These are phyloP conservation scores for Hypomecis punctinalis DNA, from an alignment of 2,888 invertebrate species.

Conservation along the genomic window DNA sequence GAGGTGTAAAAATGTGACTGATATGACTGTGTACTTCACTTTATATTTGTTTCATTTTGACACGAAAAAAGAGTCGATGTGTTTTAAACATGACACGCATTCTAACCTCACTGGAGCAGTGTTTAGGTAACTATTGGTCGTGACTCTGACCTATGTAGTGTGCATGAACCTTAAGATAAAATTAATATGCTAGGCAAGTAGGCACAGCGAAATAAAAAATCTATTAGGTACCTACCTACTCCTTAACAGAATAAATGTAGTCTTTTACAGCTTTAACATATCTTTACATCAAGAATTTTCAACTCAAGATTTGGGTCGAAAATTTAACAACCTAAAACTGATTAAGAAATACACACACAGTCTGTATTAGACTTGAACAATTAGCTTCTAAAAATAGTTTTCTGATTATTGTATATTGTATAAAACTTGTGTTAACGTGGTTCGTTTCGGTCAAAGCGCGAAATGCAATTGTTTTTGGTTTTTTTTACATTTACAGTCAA, in stretches of 20 bases:
- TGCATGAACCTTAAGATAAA: constrained; percentile 10
- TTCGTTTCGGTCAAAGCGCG: too few relatives aligned
- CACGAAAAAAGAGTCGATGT: too few relatives aligned
- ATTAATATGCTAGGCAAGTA: constrained; percentile 15
- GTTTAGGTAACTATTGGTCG: background rate
- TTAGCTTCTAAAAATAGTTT: too few relatives aligned
- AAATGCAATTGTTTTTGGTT: too few relatives aligned
- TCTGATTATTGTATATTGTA: too few relatives aligned
- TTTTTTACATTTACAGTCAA: too few relatives aligned
- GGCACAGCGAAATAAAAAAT: constrained; percentile 14
- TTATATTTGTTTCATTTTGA: too few relatives aligned
- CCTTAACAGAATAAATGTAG: constrained; percentile 1
- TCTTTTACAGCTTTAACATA: constrained; percentile 7
- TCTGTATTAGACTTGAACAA: background rate
- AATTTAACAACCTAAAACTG: background rate
- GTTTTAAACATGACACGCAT: too few relatives aligned
- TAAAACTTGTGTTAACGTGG: too few relatives aligned
- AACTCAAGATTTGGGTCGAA: background rate
- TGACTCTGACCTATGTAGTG: background rate
- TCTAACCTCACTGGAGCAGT: too few relatives aligned
- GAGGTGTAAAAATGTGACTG: too few relatives aligned
- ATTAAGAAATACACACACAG: background rate
- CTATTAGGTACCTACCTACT: constrained; percentile 9
- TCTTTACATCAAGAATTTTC: background rate
- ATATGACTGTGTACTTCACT: too few relatives aligned